phyloP scores from a whole-genome alignment of 2,888 invertebrate genomes.

The Nomada ferruginata region DNA sequence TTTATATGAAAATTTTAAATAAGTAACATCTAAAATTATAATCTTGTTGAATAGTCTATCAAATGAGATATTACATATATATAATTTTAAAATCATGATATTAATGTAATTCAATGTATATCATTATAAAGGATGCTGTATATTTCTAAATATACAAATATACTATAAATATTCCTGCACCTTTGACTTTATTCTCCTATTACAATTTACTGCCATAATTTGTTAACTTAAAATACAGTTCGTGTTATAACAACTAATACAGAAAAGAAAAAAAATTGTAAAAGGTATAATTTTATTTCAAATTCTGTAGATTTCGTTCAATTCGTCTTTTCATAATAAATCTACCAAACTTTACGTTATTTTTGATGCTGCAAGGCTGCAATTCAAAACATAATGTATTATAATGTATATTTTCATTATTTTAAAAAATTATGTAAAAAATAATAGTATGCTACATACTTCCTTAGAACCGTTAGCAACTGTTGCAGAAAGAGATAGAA shows the following conservation, averaged over 20 bases:
- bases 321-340: conserved; percentile 71
- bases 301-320: conserved; percentile 16
- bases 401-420: conserved; percentile 13
- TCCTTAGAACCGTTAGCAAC: not conserved
- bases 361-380: conserved; percentile 5
- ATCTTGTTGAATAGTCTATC: conserved; percentile 72
- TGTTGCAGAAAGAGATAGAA: not conserved
- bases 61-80: conserved; percentile 76
- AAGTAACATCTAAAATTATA: conserved; percentile 74
- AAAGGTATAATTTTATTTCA: not conserved
- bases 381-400: conserved; percentile 27
- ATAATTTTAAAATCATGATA: conserved; percentile 79
- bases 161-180: conserved; percentile 67
- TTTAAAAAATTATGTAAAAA: not conserved
- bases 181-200: conserved; percentile 8
- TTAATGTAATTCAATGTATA: conserved; percentile 82
- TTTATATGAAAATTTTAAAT: conserved; percentile 66
- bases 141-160: conserved; percentile 83
- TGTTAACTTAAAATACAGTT: conserved; percentile 7
- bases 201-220: not conserved
- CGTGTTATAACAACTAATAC: not conserved
- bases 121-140: conserved; percentile 78
- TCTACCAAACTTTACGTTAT: conserved; percentile 26
- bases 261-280: too few relatives aligned
- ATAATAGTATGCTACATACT: conserved; percentile 16